Evolutionary conservation across 2,113 vertebrate species (phyloP).

Genomic region (Pongo pygmaeus): DNA sequence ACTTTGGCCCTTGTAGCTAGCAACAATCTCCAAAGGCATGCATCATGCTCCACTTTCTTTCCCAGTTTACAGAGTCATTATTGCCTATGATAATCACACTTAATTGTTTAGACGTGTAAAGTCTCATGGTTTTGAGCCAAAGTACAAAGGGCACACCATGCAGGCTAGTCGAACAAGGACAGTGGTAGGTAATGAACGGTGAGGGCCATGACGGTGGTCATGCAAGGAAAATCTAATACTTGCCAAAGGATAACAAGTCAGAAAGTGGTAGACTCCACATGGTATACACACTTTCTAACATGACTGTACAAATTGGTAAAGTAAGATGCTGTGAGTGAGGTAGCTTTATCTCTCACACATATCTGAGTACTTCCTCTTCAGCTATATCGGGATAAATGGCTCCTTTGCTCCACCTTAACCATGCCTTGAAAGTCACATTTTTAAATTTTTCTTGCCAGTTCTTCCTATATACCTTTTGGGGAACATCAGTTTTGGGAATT

Average conservation of each 20-base stretch:
- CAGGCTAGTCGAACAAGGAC: background rate
- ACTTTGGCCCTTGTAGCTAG: background rate
- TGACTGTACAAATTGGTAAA: background rate
- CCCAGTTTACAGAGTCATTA: background rate
- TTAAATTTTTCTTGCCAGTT: background rate
- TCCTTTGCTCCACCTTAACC: background rate
- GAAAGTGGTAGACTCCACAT: background rate
- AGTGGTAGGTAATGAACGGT: background rate
- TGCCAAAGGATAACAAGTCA: background rate
- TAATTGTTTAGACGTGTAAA: background rate
- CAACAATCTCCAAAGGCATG: background rate
- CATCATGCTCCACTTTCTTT: background rate
- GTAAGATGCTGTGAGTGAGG: background rate
- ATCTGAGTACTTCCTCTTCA: background rate
- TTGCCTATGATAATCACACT: background rate
- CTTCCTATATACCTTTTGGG: background rate
- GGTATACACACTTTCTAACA: background rate
- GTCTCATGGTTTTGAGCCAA: background rate
- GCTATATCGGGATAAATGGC: background rate
- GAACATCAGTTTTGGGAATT: background rate
- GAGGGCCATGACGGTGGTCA: background rate
- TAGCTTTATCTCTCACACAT: background rate
- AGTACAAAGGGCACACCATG: background rate
- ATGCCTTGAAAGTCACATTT: background rate
- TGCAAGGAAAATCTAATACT: background rate